phyloP scores from a whole-genome alignment of 2,113 vertebrate genomes.

The Pomatorhinus ruficollis region DNA sequence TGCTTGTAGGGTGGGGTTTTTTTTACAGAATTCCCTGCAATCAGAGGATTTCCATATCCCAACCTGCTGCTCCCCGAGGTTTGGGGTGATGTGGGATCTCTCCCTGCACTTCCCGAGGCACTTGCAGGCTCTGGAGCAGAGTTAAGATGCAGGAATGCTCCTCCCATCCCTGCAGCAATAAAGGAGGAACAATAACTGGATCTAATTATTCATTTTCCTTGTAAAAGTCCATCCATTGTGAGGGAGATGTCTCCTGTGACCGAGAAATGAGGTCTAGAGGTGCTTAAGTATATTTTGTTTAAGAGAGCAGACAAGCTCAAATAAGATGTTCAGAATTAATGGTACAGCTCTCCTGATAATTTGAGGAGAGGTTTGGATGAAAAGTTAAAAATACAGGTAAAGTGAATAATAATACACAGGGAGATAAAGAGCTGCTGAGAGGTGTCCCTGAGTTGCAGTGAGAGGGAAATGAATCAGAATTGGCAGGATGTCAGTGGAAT shows the following conservation, averaged over 20 bases:
- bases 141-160: not conserved
- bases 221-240: slow-evolving; percentile 9
- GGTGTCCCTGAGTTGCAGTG: not conserved
- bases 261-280: slow-evolving; percentile 8
- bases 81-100: accelerated
- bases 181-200: not conserved
- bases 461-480: not conserved
- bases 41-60: accelerated
- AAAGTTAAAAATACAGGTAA: slow-evolving; percentile 52
- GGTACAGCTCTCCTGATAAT: slow-evolving; percentile 54
- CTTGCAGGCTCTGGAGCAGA: not conserved
- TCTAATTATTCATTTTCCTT: slow-evolving; percentile 27
- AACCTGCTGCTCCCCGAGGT: accelerated
- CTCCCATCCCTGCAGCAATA: not conserved
- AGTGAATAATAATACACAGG: slow-evolving; percentile 4
- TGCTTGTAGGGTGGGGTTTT: not conserved
- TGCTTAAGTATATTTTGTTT: slow-evolving; percentile 42
- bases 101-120: not conserved
- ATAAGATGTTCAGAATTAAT: slow-evolving; percentile 55
- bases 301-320: slow-evolving; percentile 29
- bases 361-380: slow-evolving; percentile 39
- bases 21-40: accelerated
- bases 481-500: not conserved
- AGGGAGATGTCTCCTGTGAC: not conserved
- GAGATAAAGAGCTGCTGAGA: not conserved